Evolutionary conservation across 2,888 invertebrate species (phyloP).

Genomic region (Drosophila lutescens): DNA sequence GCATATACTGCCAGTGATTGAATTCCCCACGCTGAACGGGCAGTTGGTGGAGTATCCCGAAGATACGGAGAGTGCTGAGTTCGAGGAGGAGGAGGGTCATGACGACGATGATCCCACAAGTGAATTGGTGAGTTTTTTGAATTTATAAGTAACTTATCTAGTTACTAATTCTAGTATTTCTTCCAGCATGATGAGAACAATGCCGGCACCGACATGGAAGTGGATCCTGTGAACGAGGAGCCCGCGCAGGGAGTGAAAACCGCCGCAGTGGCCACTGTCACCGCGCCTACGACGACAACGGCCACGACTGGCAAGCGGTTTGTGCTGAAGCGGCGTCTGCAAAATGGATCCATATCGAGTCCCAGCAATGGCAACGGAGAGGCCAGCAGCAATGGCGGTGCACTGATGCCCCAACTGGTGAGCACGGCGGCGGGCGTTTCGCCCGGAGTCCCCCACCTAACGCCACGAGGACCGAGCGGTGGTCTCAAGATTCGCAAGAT

Average conservation of each 20-base stretch:
- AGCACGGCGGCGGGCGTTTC: constrained; percentile 33
- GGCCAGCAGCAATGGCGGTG: constrained; percentile 24
- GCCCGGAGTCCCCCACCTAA: constrained; percentile 22
- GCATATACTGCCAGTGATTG: constrained; percentile 88
- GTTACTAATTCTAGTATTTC: not conserved
- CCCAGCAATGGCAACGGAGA: constrained; percentile 38
- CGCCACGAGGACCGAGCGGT: constrained; percentile 46
- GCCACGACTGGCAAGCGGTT: constrained; percentile 63
- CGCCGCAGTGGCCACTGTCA: constrained; percentile 29
- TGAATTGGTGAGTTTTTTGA: constrained; percentile 68
- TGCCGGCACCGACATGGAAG: constrained; percentile 67
- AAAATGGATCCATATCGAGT: constrained; percentile 50
- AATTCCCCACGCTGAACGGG: constrained; percentile 91
- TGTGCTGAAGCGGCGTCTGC: constrained; percentile 80
- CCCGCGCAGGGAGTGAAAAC: constrained; percentile 46
- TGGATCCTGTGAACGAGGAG: constrained; percentile 70
- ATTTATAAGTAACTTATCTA: not conserved
- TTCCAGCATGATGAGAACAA: constrained; percentile 73
- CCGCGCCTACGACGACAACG: constrained; percentile 42
- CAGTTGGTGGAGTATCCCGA: constrained; percentile 87
- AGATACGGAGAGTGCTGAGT: constrained; percentile 85
- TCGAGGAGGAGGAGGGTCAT: constrained; percentile 86
- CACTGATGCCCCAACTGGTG: constrained; percentile 54
- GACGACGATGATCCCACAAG: constrained; percentile 85
- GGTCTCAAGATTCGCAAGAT: constrained; percentile 75